Percentiles rank a stretch among this genome's conserved stretches.
Evolutionary conservation across 2,797 vertebrate species (phyloP).

Genomic region (Yasuhikotakia modesta): DNA sequence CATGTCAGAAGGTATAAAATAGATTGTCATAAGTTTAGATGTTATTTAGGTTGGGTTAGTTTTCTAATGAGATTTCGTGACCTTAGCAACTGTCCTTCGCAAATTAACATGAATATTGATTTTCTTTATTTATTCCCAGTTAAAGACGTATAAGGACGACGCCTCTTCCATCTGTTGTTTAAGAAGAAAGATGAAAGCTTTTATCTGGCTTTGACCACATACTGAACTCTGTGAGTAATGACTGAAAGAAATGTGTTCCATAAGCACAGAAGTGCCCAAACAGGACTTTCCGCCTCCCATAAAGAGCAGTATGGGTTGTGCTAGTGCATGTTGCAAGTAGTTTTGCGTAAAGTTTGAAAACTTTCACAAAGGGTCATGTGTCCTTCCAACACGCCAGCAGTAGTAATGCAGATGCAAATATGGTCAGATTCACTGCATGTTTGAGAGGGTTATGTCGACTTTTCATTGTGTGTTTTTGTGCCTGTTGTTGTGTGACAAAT

Average conservation of each 20-base stretch:
- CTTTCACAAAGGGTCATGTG: constrained; percentile 48
- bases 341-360: constrained; percentile 58
- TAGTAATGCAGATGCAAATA: constrained; percentile 25
- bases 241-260: constrained; percentile 72
- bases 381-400: constrained; percentile 21
- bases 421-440: constrained; percentile 25
- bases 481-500: neutral
- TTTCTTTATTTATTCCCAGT: constrained; percentile 20
- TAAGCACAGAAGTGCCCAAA: constrained; percentile 69
- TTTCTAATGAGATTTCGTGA: constrained; percentile 14
- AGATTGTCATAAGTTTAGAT: neutral
- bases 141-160: constrained; percentile 26
- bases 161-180: constrained; percentile 46
- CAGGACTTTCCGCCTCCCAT: constrained; percentile 70
- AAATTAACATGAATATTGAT: constrained; percentile 36
- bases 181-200: constrained; percentile 44
- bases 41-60: neutral
- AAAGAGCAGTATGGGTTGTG: constrained; percentile 53
- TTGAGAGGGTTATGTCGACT: constrained; percentile 46
- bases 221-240: constrained; percentile 73
- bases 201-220: constrained; percentile 57
- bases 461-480: neutral
- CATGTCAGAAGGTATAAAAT: neutral
- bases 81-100: neutral
- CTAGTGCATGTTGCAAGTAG: constrained; percentile 45